Base-by-base conservation (phyloP, 2,888 invertebrate species). In the Tanypteryx hageni region DNA sequence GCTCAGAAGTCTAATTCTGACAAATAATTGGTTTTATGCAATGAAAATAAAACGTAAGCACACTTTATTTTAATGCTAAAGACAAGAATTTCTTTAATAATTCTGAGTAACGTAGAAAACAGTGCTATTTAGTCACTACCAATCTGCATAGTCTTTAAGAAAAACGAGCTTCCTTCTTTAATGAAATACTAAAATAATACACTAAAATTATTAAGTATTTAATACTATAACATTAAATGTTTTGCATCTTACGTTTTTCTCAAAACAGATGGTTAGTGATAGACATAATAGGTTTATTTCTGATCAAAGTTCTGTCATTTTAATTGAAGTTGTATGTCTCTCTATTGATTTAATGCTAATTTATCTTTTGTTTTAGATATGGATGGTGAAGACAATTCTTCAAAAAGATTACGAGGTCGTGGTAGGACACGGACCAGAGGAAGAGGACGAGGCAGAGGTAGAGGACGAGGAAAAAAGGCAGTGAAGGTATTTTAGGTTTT, bases 391-490 rank as follows among this genome's bases (percentile, higher is more conserved):
- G 85, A 68, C 4, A 68, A 56, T 13, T 58, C 82, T 11, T 76
- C 84, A 0, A 92, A 92, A 82, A 84, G 83, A 58, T 31, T 84
- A 56, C 82, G 94, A 27, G 93, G 93, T n/a, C 92, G 94, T 85
- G 94, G 94, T 11, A 93, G 94, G 92, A 93, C 93, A 44, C 92
- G 94, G 10, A 93, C 92, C 14, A 92, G 98, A 93, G 97, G 97
- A 68, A 95, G 97, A 91, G 97, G 97, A n/a, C 95, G 97, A 92
- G 96, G 97, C 16, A 96, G 97, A 92, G 97, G 97, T 61, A 95
- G 93, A n/a, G 93, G 94, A 14, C 93, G 97, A 93, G 97, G 97
- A 11, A 97, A 97, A 94, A 98, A 97, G 95, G 97, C 97, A 92
- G 96, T 96, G 0, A 97, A 97, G 95, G 97, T 97, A 96, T 14